Evolutionary conservation across 2,113 vertebrate genomes (phyloP), one percentile per base, ranked within the genome.

Genomic region (Spilogale gracilis): DNA sequence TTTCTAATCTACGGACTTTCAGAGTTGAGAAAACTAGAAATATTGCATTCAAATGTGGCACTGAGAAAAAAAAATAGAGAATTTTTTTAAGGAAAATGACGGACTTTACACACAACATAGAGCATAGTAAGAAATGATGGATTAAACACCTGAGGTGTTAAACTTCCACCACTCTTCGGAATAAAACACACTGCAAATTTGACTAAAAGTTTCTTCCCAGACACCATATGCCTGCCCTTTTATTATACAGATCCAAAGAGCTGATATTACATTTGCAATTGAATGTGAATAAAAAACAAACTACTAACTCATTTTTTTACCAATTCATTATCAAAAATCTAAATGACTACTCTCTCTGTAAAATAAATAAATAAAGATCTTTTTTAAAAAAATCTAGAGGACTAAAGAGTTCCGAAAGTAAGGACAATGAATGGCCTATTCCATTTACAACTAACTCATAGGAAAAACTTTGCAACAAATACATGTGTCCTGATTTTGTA

Each of bases 11-110:
- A 94, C 2, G 95, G 83, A 96, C 90, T 97, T 95, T 92, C 27
- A 89, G 69, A 94, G 52, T 48, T 4, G 63, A 38, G 73, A 89
- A 95, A 86, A 91, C 65, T 65, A 97, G 79, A 96, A 96, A 96
- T 87, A 97, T 67, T 87, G 87, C 74, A 95, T 52, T 94, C 91
- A 97, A 96, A 84, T 65, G 20, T 97, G 63, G 69, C 30, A 94
- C 69, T 91, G 82, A 76, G 27, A 91, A 80, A 38, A 3, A 94
- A 58, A 0, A 81, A 95, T 12, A 80, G n/a, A 56, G 17, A 69
- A 58, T 50, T 38, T 48, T 67, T 84, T 85, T 50, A 61, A 91
- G 8, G 43, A 92, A 92, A 89, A 52, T 81, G 63, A 87, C 38
- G 90, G 67, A 71, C 21, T 79, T 32, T 65, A 52, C 20, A 94